Evolutionary conservation across 2,113 vertebrate species (phyloP).

Genomic region (Burhinus bistriatus): DNA sequence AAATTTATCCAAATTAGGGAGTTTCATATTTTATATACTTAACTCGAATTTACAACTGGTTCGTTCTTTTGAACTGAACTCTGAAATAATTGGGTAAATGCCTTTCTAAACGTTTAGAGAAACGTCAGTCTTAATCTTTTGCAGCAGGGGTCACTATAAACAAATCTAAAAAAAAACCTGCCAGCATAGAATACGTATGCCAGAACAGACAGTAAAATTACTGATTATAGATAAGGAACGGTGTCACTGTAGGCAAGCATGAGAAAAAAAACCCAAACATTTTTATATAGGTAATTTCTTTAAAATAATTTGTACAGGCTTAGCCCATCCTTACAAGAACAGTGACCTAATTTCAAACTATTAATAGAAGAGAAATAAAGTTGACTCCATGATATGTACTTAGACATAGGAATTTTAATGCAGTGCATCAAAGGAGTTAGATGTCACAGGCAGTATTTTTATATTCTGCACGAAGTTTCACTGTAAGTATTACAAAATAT

Average conservation of each 20-base stretch:
- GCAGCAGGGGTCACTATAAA: slow-evolving; percentile 59
- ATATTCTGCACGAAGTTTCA: neutral
- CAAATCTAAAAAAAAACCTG: slow-evolving; percentile 5
- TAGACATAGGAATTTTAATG: slow-evolving; percentile 47
- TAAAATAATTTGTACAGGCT: slow-evolving; percentile 4
- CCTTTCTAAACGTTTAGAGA: slow-evolving; percentile 13
- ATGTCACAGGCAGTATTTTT: slow-evolving; percentile 45
- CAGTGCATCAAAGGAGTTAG: slow-evolving; percentile 49
- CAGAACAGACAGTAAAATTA: slow-evolving; percentile 2
- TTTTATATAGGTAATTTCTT: neutral
- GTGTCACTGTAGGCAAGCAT: neutral
- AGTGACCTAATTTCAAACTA: slow-evolving; percentile 51
- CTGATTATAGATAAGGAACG: neutral
- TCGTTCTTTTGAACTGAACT: neutral
- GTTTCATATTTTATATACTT: neutral
- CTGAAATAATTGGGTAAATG: neutral
- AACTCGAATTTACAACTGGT: neutral
- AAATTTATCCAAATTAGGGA: neutral
- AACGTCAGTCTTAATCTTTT: slow-evolving; percentile 5
- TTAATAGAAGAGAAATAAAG: slow-evolving; percentile 56
- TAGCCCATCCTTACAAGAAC: slow-evolving; percentile 1
- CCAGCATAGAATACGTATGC: neutral
- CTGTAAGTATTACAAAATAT: neutral
- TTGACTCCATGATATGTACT: slow-evolving; percentile 14
- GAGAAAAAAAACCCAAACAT: neutral